phyloP scores from a whole-genome alignment of 1,140 invertebrate species.

The Lepidurus packardi region DNA sequence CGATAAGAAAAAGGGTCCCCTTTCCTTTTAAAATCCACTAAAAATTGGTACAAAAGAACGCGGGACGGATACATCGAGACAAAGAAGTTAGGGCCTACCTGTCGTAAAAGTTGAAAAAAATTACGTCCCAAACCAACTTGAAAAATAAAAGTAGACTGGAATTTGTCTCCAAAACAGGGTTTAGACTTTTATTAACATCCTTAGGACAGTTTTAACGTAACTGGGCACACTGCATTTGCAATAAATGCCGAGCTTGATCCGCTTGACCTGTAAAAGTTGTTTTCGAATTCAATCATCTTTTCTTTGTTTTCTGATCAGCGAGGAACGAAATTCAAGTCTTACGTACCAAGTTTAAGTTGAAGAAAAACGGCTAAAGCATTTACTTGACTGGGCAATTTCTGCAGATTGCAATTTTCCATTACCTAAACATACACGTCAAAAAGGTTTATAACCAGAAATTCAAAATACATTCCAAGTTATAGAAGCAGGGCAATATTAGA shows the following conservation, averaged over 20 bases:
- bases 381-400: background rate
- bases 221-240: constrained; percentile 18
- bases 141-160: background rate
- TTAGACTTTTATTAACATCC: background rate
- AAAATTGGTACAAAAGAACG: background rate
- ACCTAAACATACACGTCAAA: background rate
- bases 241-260: background rate
- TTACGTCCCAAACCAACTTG: background rate
- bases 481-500: no score
- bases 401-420: background rate
- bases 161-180: background rate
- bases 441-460: no score
- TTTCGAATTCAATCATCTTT: background rate
- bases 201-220: background rate
- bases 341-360: constrained; percentile 2
- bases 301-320: background rate
- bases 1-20: constrained; percentile 3
- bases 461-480: no score
- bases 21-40: background rate
- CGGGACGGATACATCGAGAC: background rate
- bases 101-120: background rate
- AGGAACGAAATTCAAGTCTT: background rate
- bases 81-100: background rate
- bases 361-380: background rate
- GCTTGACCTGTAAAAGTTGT: background rate